Evolutionary conservation across 2,113 vertebrate species (phyloP), one percentile per base, ranked within the genome.

Genomic region (Tragelaphus scriptus): DNA sequence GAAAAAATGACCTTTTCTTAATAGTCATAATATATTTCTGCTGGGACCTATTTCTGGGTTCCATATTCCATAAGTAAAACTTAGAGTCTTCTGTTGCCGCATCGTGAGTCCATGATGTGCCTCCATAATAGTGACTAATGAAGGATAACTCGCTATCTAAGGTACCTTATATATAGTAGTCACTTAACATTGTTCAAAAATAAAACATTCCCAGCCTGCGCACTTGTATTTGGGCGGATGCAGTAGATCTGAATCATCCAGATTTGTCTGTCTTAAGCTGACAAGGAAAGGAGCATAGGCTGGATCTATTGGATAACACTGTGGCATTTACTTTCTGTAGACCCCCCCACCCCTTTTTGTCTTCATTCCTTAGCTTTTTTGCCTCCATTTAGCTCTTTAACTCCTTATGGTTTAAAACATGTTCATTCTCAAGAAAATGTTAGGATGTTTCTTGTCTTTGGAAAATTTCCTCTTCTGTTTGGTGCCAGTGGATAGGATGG

Each of bases 171-270:
- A 28, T 68, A 13, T 32, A 79, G 59, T 25, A 84, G 59, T 90
- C 86, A 77, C 12, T 91, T 94, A 47, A 90, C 81, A 21, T 58
- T 85, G 94, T 95, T 98, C 16, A 95, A 79, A 96, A 95, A 75
- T 77, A 79, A 87, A 56, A n/a, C 85, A 28, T 79, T 95, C 17
- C 63, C 32, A 80, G 63, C 87, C 95, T 82, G 59, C 28, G 25
- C 55, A 53, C 47, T 68, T 58, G 49, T 32, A 25, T 81, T 81
- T 12, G 21, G 44, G 30, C 2, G 0, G 63, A 36, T 1, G 10
- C 9, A 55, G 87, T 58, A 55, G 53, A 7, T 95, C 56, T 96
- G 92, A 95, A 23, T 95, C 96, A 85, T 63, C 53, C 56, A 61
- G 65, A 85, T n/a, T 2, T 61, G 79, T 61, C 65, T 79, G 25